Evolutionary conservation across 2,113 vertebrate genomes (phyloP).

Genomic region (Thalassoma bifasciatum): DNA sequence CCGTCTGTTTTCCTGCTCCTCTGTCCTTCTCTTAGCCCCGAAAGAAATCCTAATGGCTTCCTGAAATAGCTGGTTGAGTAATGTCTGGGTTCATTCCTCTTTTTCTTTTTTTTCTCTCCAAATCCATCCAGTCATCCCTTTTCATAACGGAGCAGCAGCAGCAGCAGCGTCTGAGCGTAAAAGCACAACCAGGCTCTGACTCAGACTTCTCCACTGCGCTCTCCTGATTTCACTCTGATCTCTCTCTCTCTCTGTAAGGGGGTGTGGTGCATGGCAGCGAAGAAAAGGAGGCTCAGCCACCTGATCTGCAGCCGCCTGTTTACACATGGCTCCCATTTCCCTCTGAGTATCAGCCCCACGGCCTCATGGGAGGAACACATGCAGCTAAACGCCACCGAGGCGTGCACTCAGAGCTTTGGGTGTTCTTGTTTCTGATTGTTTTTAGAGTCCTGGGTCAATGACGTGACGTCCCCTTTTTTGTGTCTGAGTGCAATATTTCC

Average conservation of each 20-base stretch:
- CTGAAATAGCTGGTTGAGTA: slow-evolving; percentile 79
- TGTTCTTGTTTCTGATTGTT: neutral
- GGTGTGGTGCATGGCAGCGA: slow-evolving; percentile 21
- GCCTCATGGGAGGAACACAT: slow-evolving; percentile 31
- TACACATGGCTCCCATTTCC: slow-evolving; percentile 72
- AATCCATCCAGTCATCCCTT: slow-evolving; percentile 30
- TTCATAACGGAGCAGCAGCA: slow-evolving; percentile 33
- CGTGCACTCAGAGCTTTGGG: neutral
- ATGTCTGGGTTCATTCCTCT: slow-evolving; percentile 73
- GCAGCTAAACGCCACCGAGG: neutral
- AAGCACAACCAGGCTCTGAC: slow-evolving; percentile 34
- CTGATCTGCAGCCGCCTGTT: slow-evolving; percentile 59
- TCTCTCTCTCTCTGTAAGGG: neutral
- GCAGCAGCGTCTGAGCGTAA: slow-evolving; percentile 40
- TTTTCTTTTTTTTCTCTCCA: neutral
- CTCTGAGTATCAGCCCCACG: slow-evolving; percentile 27
- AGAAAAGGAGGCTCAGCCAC: slow-evolving; percentile 56
- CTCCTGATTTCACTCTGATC: neutral
- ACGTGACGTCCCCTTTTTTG: no score
- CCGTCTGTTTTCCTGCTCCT: slow-evolving; percentile 34
- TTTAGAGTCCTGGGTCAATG: slow-evolving; percentile 6
- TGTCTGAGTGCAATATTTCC: no score
- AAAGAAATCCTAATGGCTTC: slow-evolving; percentile 65
- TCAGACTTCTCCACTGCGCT: neutral
- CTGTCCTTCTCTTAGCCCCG: slow-evolving; percentile 47